Conservation (phyloP, 2,888 invertebrate genomes). For the Drosophila eohydei region DNA sequence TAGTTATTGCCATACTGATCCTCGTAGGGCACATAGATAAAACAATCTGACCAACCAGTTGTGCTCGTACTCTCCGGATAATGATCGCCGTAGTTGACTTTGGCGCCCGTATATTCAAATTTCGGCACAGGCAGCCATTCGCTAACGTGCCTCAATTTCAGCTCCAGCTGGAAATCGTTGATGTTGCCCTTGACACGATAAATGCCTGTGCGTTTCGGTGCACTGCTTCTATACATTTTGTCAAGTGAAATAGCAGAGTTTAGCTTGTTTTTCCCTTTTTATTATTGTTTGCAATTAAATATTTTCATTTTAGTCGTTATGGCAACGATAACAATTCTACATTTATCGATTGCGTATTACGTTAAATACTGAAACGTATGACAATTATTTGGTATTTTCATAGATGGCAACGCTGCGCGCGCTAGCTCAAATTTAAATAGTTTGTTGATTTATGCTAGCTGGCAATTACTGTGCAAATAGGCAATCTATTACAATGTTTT, state of each 20-base stretch:
- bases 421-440: neutral
- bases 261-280: slow-evolving; percentile 53
- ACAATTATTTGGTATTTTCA: slow-evolving; percentile 3
- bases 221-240: slow-evolving; percentile 41
- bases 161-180: slow-evolving; percentile 50
- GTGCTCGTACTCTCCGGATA: slow-evolving; percentile 37
- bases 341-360: slow-evolving; percentile 7
- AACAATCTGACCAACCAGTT: slow-evolving; percentile 34
- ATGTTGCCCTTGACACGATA: slow-evolving; percentile 82
- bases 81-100: slow-evolving; percentile 13
- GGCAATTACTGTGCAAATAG: neutral
- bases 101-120: slow-evolving; percentile 73
- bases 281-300: slow-evolving; percentile 18
- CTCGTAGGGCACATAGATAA: slow-evolving; percentile 42
- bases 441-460: neutral
- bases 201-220: slow-evolving; percentile 79
- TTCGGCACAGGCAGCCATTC: slow-evolving; percentile 83
- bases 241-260: slow-evolving; percentile 1
- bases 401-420: neutral
- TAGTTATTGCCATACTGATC: slow-evolving; percentile 37
- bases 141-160: slow-evolving; percentile 73
- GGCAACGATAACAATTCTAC: slow-evolving; percentile 34
- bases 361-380: neutral
- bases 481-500: neutral
- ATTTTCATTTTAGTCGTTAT: slow-evolving; percentile 46